phyloP scores from a whole-genome alignment of 2,113 vertebrate genomes.

The Chamaea fasciata region DNA sequence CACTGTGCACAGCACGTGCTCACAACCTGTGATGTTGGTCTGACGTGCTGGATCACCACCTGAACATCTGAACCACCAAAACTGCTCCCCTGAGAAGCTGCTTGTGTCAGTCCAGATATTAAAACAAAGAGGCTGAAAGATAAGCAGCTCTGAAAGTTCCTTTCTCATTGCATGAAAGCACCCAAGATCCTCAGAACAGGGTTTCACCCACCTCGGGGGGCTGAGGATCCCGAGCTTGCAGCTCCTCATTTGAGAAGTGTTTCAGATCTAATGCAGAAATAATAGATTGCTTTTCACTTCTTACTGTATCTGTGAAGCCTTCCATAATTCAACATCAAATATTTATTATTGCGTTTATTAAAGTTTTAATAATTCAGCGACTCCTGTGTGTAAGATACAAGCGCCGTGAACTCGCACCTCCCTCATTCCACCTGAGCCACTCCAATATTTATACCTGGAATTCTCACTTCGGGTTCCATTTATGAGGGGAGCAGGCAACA shows the following conservation, averaged over 20 bases:
- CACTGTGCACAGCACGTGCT: neutral
- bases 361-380: conserved; percentile 79
- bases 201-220: neutral
- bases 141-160: neutral
- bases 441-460: conserved; percentile 68
- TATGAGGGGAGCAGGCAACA: neutral
- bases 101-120: neutral
- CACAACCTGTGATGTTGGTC: neutral
- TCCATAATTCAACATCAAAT: conserved; percentile 81
- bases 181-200: neutral
- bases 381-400: conserved; percentile 49
- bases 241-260: conserved; percentile 20
- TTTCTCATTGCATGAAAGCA: neutral
- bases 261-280: conserved; percentile 63
- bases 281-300: conserved; percentile 64
- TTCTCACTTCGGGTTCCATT: conserved; percentile 36
- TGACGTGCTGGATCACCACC: neutral
- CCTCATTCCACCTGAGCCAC: conserved; percentile 57
- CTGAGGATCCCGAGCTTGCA: neutral
- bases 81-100: neutral
- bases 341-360: conserved; percentile 82
- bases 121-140: neutral
- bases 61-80: neutral
- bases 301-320: conserved; percentile 68
- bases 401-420: conserved; percentile 32